These are phyloP conservation scores for Leptopilina myrica DNA, from an alignment of 2,888 invertebrate species.

Conservation along the genomic window DNA sequence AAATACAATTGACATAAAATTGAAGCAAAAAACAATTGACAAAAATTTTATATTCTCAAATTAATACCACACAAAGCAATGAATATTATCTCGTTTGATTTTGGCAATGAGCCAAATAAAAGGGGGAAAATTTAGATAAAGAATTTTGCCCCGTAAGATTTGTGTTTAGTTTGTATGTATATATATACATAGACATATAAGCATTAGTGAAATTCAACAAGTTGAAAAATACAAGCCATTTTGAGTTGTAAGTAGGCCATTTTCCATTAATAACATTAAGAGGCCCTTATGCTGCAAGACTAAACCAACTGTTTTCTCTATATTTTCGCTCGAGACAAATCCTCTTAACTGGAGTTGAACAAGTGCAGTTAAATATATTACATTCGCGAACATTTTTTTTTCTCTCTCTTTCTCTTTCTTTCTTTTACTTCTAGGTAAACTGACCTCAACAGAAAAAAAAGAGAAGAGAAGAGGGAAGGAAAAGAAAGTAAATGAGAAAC, in stretches of 20 bases:
- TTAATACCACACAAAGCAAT: background rate
- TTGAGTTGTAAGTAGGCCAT: constrained; percentile 18
- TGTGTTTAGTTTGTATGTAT: background rate
- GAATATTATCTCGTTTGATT: background rate
- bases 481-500: too few species aligned
- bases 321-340: constrained; percentile 12
- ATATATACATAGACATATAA: too few species aligned
- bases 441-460: too few species aligned
- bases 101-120: constrained; percentile 30
- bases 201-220: constrained; percentile 17
- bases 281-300: background rate
- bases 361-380: constrained; percentile 2
- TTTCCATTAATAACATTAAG: constrained; percentile 22
- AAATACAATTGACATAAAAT: background rate
- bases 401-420: too few species aligned
- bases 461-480: too few species aligned
- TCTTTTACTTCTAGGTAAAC: too few species aligned
- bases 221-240: constrained; percentile 22
- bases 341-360: constrained; percentile 8
- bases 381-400: background rate
- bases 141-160: background rate
- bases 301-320: constrained; percentile 17
- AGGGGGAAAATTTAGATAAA: background rate
- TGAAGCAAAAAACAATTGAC: too few species aligned
- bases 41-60: background rate